phyloP scores from a whole-genome alignment of 2,888 invertebrate species.

The Lasioglossum zephyrum region DNA sequence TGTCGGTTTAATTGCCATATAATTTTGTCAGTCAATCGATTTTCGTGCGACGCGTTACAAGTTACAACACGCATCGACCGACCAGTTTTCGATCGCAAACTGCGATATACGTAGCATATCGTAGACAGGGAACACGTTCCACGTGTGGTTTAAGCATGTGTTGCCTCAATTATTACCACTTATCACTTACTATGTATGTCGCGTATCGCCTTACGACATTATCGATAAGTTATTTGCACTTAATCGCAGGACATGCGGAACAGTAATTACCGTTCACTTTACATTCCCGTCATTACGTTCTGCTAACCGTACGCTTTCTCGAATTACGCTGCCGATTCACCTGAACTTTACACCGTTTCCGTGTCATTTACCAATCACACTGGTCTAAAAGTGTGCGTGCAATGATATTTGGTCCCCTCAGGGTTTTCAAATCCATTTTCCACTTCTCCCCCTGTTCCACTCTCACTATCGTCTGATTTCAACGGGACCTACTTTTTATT shows the following conservation, averaged over 20 bases:
- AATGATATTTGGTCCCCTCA: too few relatives aligned
- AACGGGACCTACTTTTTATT: too few relatives aligned
- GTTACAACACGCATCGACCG: conserved; percentile 24
- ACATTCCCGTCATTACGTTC: background rate
- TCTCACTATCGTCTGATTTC: too few relatives aligned
- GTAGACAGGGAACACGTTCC: conserved; percentile 10
- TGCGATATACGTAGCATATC: conserved; percentile 6
- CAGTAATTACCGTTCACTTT: background rate
- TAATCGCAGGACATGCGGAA: background rate
- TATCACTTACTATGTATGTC: background rate
- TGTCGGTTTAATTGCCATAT: conserved; percentile 18
- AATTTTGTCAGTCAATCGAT: conserved; percentile 37
- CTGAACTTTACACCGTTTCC: background rate
- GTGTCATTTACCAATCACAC: background rate
- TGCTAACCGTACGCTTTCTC: background rate
- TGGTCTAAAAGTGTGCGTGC: too few relatives aligned
- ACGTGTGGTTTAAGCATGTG: background rate
- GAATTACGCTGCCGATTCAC: background rate
- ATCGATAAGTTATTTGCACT: conserved; percentile 18
- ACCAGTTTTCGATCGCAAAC: background rate
- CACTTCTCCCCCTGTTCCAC: too few relatives aligned
- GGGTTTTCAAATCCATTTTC: too few relatives aligned
- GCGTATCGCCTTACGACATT: background rate
- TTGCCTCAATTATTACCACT: background rate
- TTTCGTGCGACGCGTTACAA: conserved; percentile 15